Evolutionary conservation across 2,888 invertebrate species (phyloP).

Genomic region (Monoplex corrugatus): DNA sequence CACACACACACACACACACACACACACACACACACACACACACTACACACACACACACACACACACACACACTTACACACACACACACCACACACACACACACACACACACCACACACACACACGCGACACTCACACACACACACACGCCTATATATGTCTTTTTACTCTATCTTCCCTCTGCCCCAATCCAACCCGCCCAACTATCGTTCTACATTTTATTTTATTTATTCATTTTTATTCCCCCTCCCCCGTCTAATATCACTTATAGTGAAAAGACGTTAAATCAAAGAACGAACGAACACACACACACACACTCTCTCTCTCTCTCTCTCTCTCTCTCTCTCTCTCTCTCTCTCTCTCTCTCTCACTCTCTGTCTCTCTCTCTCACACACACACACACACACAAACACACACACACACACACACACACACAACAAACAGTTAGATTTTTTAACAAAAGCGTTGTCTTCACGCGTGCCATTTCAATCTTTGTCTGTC

Average conservation of each 20-base stretch:
- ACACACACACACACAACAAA: background rate
- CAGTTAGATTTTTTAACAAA: background rate
- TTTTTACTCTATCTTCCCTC: background rate
- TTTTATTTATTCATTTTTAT: background rate
- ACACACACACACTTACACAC: too few species aligned
- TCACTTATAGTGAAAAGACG: too few species aligned
- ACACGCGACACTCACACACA: too few species aligned
- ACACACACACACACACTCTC: background rate
- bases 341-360: background rate
- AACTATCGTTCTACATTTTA: background rate
- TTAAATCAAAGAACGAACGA: too few species aligned
- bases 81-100: too few species aligned
- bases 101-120: too few species aligned
- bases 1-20: too few species aligned
- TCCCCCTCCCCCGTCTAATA: background rate
- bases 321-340: background rate
- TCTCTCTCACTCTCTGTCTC: background rate
- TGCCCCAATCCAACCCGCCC: background rate
- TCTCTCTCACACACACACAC: background rate
- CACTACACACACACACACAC: too few species aligned
- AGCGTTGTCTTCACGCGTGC: background rate
- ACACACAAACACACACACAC: conserved; percentile 2
- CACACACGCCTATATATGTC: background rate
- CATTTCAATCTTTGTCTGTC: background rate
- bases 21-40: too few species aligned